Base-by-base conservation (phyloP, 2,888 invertebrate species). In the Melieria omissa region DNA sequence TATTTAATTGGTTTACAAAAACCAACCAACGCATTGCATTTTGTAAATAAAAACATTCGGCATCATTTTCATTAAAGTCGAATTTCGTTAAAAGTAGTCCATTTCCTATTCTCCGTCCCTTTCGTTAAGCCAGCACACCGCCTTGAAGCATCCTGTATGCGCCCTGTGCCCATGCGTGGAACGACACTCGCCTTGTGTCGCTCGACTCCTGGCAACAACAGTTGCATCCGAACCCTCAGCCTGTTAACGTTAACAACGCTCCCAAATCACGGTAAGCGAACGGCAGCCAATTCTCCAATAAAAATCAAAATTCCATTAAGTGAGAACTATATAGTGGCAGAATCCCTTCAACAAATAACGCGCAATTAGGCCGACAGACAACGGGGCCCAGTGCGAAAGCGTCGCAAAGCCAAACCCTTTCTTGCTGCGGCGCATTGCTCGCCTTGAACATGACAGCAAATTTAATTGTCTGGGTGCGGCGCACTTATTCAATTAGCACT, bases 151-250 rank as follows among this genome's bases (percentile, higher is more conserved):
- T 74, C 76, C 77, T 75, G 75, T 75, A 73, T 72, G 42, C 63
- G 12, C 69, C 44, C n/a, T 44, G 10, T 49, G 29, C 29, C 67
- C 52, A 73, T 73, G 71, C 71, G 73, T 72, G 68, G 55, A 73
- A 74, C 66, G 74, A 73, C 70, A 76, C 71, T 76, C 74, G 76
- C 74, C 72, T 76, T 79, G 82, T 80, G 80, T 82, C 83, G 80
- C 80, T 76, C 75, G 76, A 78, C 74, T 77, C 75, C 77, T 76
- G 76, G 65, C 72, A 72, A 73, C 72, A 74, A 77, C 73, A 84
- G 84, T 84, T 84, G 82, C 84, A 84, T 84, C 84, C 81, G 84
- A 84, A 80, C 81, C 77, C 79, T 83, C 77, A 75, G 78, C 76
- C 83, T 72, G 84, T 82, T 76, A 69, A 55, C 71, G 58, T 63